phyloP scores from a whole-genome alignment of 2,888 invertebrate genomes.

The Oscheius sp. region DNA sequence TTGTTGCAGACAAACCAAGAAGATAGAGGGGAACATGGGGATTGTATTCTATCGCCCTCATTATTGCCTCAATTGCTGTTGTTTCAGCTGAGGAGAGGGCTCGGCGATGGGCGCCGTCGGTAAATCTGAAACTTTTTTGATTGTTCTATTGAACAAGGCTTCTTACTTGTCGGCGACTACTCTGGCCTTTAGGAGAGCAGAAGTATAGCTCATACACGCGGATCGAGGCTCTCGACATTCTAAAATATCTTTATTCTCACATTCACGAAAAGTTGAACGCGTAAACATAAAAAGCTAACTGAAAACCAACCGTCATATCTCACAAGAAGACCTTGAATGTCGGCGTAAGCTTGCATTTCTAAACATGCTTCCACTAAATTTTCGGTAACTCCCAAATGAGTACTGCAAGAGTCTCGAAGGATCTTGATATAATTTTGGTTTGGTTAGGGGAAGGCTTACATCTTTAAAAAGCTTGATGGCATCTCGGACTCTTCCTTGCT shows the following conservation, averaged over 20 bases:
- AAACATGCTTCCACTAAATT: constrained; percentile 92
- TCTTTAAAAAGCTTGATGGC: constrained; percentile 96
- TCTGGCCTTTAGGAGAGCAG: constrained; percentile 87
- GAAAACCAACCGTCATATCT: constrained; percentile 80
- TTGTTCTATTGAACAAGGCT: no score
- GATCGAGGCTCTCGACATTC: constrained; percentile 93
- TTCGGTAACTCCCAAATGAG: constrained; percentile 90
- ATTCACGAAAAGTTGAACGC: background rate
- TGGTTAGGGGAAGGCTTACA: constrained; percentile 12
- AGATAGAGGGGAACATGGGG: constrained; percentile 80
- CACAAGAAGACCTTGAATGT: constrained; percentile 89
- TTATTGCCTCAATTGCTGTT: constrained; percentile 85
- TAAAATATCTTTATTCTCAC: constrained; percentile 66
- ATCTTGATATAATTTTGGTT: constrained; percentile 74
- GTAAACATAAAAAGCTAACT: background rate
- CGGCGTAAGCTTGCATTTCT: constrained; percentile 94
- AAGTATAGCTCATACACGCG: constrained; percentile 92
- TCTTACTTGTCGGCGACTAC: constrained; percentile 70
- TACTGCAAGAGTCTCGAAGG: constrained; percentile 93
- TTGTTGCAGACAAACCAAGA: constrained; percentile 31
- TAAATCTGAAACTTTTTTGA: constrained; percentile 58
- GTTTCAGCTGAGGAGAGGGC: constrained; percentile 86
- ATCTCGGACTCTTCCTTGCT: constrained; percentile 90
- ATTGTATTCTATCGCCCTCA: constrained; percentile 95
- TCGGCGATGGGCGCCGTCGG: constrained; percentile 61